A percentile compares a stretch with the other conserved stretches of the same genome.
These are phyloP conservation scores for Lasioglossum albipes DNA, from an alignment of 1,140 invertebrate species.

Conservation along the genomic window DNA sequence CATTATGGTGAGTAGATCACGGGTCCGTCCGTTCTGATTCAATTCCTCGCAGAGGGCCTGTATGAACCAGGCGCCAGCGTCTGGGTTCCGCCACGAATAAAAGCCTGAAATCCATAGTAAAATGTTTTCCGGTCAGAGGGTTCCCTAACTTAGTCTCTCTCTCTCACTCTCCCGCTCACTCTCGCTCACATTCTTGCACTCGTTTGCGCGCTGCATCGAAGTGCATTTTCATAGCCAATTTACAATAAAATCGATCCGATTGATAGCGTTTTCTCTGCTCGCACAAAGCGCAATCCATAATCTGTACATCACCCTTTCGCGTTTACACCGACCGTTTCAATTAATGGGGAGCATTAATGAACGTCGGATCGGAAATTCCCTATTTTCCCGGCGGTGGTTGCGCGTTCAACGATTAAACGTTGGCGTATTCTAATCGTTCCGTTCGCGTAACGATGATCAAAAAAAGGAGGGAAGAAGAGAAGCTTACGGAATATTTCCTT, in stretches of 20 bases:
- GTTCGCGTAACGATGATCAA: no score
- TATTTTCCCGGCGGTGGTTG: not conserved
- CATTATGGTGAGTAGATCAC: constrained; percentile 84
- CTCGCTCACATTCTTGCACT: not conserved
- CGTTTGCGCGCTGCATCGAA: not conserved
- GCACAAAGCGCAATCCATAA: not conserved
- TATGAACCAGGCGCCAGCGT: constrained; percentile 88
- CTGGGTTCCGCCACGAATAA: constrained; percentile 87
- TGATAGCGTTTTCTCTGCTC: not conserved
- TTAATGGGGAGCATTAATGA: constrained; percentile 3
- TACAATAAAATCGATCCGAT: not conserved
- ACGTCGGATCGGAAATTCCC: not conserved
- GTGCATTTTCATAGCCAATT: not conserved
- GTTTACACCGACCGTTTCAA: not conserved
- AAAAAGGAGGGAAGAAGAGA: not conserved
- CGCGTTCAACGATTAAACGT: not conserved
- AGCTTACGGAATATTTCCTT: not conserved
- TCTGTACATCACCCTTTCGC: not conserved
- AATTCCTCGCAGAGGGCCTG: constrained; percentile 85
- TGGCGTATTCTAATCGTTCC: not conserved
- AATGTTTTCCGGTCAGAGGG: constrained; percentile 26
- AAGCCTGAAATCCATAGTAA: constrained; percentile 78
- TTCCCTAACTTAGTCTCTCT: constrained; percentile 1
- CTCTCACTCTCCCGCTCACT: no score
- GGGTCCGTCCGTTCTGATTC: constrained; percentile 72